phyloP scores from a whole-genome alignment of 2,888 invertebrate species.

The Eupithecia pulchellata region DNA sequence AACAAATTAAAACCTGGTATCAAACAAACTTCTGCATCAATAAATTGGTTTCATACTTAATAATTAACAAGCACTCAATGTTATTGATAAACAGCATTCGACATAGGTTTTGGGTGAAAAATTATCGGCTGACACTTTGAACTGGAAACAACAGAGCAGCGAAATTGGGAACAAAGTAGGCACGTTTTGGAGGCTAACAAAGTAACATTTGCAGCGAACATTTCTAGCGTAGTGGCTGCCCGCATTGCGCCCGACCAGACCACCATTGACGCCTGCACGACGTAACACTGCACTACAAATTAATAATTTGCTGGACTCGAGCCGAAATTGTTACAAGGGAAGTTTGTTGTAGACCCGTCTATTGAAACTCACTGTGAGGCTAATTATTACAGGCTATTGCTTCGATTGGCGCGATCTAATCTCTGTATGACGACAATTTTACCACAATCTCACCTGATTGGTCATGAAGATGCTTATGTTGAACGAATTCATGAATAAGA shows the following conservation, averaged over 20 bases:
- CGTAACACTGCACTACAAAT: constrained; percentile 34
- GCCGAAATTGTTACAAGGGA: constrained; percentile 11
- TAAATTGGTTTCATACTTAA: neutral
- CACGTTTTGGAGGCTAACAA: constrained; percentile 15
- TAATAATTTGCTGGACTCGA: constrained; percentile 25
- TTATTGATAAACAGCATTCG: neutral
- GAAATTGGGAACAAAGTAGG: neutral
- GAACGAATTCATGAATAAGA: neutral
- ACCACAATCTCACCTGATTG: no score
- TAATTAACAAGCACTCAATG: neutral
- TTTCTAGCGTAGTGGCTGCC: constrained; percentile 37
- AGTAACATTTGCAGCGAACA: constrained; percentile 33
- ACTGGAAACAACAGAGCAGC: neutral
- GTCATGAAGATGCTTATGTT: no score
- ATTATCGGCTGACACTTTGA: neutral
- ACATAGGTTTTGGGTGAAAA: neutral
- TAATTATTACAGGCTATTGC: neutral
- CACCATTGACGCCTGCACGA: constrained; percentile 35
- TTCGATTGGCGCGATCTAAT: neutral
- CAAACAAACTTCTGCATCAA: neutral
- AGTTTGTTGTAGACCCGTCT: constrained; percentile 3
- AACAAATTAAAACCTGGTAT: neutral
- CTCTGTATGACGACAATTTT: no score
- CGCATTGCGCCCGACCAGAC: constrained; percentile 49
- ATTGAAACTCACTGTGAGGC: neutral